Conservation (phyloP, 2,888 invertebrate genomes). For the Saturnia japonica region DNA sequence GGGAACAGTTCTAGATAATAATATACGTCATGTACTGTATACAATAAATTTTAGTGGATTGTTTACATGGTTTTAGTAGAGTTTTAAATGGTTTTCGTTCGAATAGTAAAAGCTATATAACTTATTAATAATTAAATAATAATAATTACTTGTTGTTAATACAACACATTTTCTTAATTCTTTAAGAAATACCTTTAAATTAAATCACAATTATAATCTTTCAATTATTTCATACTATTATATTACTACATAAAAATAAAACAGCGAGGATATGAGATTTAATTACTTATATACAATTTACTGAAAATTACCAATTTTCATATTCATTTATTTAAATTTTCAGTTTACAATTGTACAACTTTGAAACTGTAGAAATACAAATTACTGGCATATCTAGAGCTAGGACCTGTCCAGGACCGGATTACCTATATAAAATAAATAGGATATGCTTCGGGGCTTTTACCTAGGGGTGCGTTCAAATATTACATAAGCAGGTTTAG, state of each 20-base stretch:
- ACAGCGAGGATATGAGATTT: neutral
- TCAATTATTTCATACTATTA: neutral
- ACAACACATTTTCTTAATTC: neutral
- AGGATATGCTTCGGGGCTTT: too few relatives aligned
- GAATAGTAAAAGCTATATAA: neutral
- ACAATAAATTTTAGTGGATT: too few relatives aligned
- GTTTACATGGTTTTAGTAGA: too few relatives aligned
- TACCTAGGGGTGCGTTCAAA: too few relatives aligned
- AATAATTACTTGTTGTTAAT: neutral
- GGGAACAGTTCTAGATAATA: too few relatives aligned
- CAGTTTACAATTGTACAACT: neutral
- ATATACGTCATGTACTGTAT: too few relatives aligned
- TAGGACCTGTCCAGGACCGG: too few relatives aligned
- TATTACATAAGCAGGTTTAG: too few relatives aligned
- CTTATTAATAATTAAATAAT: neutral
- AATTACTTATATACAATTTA: neutral
- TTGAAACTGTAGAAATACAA: neutral
- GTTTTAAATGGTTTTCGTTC: neutral
- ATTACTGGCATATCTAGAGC: neutral
- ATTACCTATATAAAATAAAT: too few relatives aligned
- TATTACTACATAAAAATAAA: neutral
- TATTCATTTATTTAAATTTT: too few relatives aligned
- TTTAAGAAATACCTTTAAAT: neutral
- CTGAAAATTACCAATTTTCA: neutral
- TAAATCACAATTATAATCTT: constrained; percentile 3